Percentiles rank a stretch among this genome's conserved stretches.
Conservation (phyloP, 2,797 vertebrate genomes). For the Siniperca undulata region DNA sequence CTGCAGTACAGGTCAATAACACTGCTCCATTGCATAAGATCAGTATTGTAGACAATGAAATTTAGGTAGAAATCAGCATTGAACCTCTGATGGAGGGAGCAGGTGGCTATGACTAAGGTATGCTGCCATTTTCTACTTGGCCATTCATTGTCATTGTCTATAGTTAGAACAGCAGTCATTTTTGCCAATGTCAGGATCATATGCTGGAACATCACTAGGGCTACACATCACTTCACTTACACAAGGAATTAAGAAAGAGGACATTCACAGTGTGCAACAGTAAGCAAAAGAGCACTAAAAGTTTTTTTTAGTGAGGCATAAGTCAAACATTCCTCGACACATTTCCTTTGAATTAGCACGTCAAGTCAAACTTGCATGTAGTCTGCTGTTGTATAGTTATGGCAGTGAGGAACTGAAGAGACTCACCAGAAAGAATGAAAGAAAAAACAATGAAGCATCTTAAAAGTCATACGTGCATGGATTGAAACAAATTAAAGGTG, state of each 20-base stretch:
- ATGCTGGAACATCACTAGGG: conserved; percentile 24
- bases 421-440: conserved; percentile 25
- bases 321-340: conserved; percentile 22
- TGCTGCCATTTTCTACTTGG: conserved; percentile 19
- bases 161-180: conserved; percentile 13
- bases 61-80: conserved; percentile 8
- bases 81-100: conserved; percentile 17
- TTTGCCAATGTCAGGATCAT: conserved; percentile 8
- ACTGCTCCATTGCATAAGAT: conserved; percentile 4
- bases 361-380: conserved; percentile 6
- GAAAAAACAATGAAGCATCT: conserved; percentile 43
- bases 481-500: conserved; percentile 37
- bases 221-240: conserved; percentile 24
- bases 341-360: conserved; percentile 24
- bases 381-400: not conserved
- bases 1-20: conserved; percentile 39
- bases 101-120: not conserved
- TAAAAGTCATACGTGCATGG: conserved; percentile 39
- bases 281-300: not conserved
- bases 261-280: conserved; percentile 13
- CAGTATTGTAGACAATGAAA: conserved; percentile 10
- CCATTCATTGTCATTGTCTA: conserved; percentile 22
- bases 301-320: conserved; percentile 2
- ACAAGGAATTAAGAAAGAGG: not conserved
- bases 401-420: not conserved